Conservation (phyloP, 2,797 vertebrate genomes). For the Hyperoplus lanceolatus region DNA sequence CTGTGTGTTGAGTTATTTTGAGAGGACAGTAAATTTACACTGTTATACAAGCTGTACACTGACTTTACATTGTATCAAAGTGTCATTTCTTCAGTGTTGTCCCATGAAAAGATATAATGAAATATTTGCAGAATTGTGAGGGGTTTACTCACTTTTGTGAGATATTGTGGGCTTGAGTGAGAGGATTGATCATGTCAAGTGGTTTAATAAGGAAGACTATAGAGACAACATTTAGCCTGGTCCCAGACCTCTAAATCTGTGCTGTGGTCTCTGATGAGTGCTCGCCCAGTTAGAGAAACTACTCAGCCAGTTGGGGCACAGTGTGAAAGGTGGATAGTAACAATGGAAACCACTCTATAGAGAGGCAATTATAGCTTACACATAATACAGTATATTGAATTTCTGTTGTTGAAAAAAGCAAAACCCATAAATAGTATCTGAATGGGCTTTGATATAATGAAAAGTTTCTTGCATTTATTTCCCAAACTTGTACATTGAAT, state of each 20-base stretch:
- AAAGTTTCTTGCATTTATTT: not conserved
- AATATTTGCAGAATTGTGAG: no score
- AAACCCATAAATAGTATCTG: not conserved
- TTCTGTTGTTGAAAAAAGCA: not conserved
- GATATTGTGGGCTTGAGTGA: not conserved
- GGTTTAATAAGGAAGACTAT: constrained; percentile 7
- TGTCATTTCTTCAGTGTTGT: no score
- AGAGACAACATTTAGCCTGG: not conserved
- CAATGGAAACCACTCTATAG: not conserved
- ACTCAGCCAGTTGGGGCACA: not conserved
- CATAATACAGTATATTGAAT: not conserved
- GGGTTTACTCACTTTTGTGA: no score
- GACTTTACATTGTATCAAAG: no score
- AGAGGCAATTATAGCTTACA: not conserved
- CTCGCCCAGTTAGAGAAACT: not conserved
- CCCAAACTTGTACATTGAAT: not conserved
- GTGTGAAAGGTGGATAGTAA: not conserved
- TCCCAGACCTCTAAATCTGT: constrained; percentile 1
- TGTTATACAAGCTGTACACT: no score
- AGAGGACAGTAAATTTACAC: no score
- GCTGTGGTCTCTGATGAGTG: not conserved
- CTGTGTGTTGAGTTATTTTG: no score
- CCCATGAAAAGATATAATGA: no score
- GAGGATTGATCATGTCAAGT: constrained; percentile 8
- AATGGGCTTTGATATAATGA: not conserved